Evolutionary conservation across 2,113 vertebrate species (phyloP).

Genomic region (Oncorhynchus clarkii): DNA sequence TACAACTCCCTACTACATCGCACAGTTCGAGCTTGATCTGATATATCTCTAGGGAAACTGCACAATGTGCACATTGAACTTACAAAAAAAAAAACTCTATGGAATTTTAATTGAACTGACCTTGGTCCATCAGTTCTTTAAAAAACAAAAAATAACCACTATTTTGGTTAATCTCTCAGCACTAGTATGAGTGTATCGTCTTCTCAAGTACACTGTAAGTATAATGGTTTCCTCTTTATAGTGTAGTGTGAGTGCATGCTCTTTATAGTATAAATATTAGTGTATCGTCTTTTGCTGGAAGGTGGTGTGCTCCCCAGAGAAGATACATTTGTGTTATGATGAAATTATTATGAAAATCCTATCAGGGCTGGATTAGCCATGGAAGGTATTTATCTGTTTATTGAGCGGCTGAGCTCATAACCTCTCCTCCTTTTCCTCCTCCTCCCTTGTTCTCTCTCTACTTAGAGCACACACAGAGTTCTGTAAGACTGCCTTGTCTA

Average conservation of each 20-base stretch:
- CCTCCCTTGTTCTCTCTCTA: slow-evolving; percentile 3
- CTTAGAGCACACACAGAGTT: not conserved
- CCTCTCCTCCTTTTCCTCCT: not conserved
- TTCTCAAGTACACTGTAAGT: not conserved
- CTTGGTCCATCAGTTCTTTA: no score
- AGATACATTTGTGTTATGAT: slow-evolving; percentile 59
- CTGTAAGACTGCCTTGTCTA: not conserved
- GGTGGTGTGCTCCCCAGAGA: slow-evolving; percentile 30
- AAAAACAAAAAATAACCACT: no score
- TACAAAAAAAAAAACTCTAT: not conserved
- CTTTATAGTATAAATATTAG: not conserved
- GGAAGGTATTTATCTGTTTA: slow-evolving; percentile 59
- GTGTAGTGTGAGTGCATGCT: not conserved
- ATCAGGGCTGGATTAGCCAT: slow-evolving; percentile 45
- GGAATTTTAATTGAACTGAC: no score
- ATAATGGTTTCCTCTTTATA: not conserved
- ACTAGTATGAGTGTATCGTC: no score
- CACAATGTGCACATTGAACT: not conserved
- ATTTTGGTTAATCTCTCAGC: no score
- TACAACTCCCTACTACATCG: no score
- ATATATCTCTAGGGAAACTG: no score
- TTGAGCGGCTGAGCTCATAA: slow-evolving; percentile 40
- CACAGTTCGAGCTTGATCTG: no score
- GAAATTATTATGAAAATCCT: slow-evolving; percentile 61
- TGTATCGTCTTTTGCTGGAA: slow-evolving; percentile 8